phyloP scores from a whole-genome alignment of 2,797 vertebrate species.

The Threskiornis aethiopicus region DNA sequence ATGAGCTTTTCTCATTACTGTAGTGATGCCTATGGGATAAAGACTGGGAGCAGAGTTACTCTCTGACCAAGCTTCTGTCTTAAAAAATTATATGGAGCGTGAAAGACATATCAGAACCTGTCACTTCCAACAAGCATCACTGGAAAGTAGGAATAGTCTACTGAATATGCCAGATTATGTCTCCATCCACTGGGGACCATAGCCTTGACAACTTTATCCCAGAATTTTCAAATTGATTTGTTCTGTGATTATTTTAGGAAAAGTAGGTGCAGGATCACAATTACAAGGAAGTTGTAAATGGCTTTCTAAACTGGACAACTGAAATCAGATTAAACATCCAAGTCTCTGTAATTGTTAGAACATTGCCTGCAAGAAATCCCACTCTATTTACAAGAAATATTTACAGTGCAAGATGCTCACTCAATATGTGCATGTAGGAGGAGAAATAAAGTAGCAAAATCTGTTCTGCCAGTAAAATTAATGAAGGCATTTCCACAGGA shows the following conservation, averaged over 20 bases:
- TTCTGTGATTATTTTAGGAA: not conserved
- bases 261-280: not conserved
- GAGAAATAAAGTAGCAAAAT: not conserved
- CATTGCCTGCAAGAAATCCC: not conserved
- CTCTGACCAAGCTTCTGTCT: not conserved
- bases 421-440: not conserved
- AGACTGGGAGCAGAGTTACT: not conserved
- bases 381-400: not conserved
- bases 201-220: not conserved
- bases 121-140: not conserved
- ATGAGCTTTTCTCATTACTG: accelerated
- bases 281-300: not conserved
- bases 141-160: not conserved
- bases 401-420: not conserved
- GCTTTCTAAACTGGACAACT: not conserved
- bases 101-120: not conserved
- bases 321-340: not conserved
- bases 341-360: not conserved
- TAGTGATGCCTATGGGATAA: not conserved
- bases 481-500: not conserved
- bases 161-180: not conserved
- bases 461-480: not conserved
- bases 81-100: not conserved
- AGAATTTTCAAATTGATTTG: not conserved
- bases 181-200: not conserved